Evolutionary conservation across 2,797 vertebrate genomes (phyloP).

Genomic region (Sebastes dallii): DNA sequence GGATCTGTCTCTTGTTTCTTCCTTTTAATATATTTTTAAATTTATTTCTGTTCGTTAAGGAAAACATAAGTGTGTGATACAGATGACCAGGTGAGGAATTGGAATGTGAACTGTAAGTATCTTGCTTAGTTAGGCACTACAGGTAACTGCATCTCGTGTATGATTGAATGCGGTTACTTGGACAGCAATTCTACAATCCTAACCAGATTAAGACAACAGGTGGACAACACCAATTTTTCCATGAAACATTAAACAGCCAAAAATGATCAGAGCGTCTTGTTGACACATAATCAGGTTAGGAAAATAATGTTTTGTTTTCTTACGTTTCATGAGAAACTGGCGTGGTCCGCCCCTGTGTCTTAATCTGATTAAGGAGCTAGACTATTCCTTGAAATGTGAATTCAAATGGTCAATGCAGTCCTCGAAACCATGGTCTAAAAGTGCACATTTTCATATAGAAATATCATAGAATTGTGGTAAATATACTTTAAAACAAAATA

Average conservation of each 20-base stretch:
- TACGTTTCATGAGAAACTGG: too few relatives aligned
- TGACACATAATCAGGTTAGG: too few relatives aligned
- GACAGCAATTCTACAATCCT: background rate
- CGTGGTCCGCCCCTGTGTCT: too few relatives aligned
- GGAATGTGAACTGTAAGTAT: background rate
- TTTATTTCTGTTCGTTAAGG: too few relatives aligned
- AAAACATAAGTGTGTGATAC: too few relatives aligned
- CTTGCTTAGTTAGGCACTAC: background rate
- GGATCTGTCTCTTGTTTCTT: too few relatives aligned
- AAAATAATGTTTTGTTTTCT: too few relatives aligned
- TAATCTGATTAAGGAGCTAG: too few relatives aligned
- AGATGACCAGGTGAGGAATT: background rate
- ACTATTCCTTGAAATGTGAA: background rate
- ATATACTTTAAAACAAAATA: background rate
- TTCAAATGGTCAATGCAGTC: background rate
- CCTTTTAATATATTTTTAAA: too few relatives aligned
- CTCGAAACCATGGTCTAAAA: background rate
- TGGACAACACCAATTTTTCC: background rate
- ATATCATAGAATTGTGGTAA: background rate
- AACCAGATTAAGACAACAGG: too few relatives aligned
- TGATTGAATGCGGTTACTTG: background rate
- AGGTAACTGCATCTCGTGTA: background rate
- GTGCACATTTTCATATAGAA: accelerated
- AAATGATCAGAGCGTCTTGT: too few relatives aligned
- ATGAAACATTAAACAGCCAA: background rate